Base-by-base conservation (phyloP, 2,113 vertebrate species). In the Labeo catla region DNA sequence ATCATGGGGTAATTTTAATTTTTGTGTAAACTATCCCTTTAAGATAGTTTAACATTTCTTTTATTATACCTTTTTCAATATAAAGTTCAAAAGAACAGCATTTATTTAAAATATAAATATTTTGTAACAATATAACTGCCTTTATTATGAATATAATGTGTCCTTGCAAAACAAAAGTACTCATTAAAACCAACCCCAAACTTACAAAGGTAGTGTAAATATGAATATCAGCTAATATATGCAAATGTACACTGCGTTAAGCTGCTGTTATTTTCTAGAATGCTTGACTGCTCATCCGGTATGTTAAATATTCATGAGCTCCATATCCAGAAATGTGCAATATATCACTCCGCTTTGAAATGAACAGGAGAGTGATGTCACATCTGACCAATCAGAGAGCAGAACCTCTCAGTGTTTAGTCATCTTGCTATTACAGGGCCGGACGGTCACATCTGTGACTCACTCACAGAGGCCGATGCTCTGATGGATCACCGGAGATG, bases 351-450 rank as follows among this genome's bases (percentile, higher is more conserved):
- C 57, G 10, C 73, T 47, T n/a, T 65, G n/a, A 85, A 50, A 65
- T 63, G 57, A 66, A 50, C 77, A 68, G 23, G 36, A 49, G 65
- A 43, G 54, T 90, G 90, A 91, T 88, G 80, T 91, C 74, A 88
- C 61, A 43, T 61, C 10, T 43, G 45, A 70, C 76, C 82, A 85
- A 89, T 85, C 79, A 65, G 76, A 88, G 74, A 50, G 15, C 74
- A 70, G 78, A 81, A 23, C 13, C 65, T 63, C 54, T 74, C 49
- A 36, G 76, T 10, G 28, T 82, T 77, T 68, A 34, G 49, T 65
- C 78, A 77, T 87, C 52, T 84, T 47, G 43, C 86, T 43, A 34
- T 85, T 86, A 54, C 54, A 59, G 70, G 65, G 68, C 21, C 15
- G n/a, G 72, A 83, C 47, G 21, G 72, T 57, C 74, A 84, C 61